Conservation (phyloP, 1,140 invertebrate species). For the Rhynchophorus ferrugineus region DNA sequence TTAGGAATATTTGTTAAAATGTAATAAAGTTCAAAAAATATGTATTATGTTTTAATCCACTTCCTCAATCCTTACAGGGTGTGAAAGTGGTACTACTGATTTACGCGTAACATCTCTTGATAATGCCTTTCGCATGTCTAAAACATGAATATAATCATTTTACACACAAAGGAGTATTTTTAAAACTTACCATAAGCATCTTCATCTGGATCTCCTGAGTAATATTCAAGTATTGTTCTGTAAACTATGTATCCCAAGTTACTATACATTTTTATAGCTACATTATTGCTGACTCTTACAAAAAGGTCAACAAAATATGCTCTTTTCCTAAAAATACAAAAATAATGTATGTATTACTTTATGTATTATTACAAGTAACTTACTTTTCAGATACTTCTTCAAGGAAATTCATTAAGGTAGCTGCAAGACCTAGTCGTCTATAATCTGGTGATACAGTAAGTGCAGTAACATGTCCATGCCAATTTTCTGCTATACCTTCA, state of each 20-base stretch:
- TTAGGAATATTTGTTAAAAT: too few relatives aligned
- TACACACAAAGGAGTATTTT: conserved; percentile 5
- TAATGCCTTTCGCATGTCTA: conserved; percentile 97
- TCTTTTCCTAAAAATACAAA: conserved; percentile 66
- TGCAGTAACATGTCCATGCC: conserved; percentile 99
- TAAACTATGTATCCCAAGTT: conserved; percentile 96
- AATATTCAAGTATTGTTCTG: conserved; percentile 93
- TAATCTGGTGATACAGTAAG: conserved; percentile 94
- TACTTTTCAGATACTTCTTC: conserved; percentile 96
- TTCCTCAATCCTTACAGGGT: conserved; percentile 93
- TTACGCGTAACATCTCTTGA: conserved; percentile 87
- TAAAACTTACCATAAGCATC: conserved; percentile 85
- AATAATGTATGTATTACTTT: conserved; percentile 3
- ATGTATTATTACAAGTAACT: conserved; percentile 1
- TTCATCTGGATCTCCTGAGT: conserved; percentile 94
- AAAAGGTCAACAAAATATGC: conserved; percentile 99
- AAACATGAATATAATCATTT: conserved; percentile 2
- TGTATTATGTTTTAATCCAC: conserved; percentile 82
- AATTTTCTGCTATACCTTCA: conserved; percentile 89
- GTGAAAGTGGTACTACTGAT: conserved; percentile 85
- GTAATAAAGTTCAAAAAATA: too few relatives aligned
- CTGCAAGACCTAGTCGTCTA: conserved; percentile 83
- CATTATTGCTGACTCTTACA: conserved; percentile 94
- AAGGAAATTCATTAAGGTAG: conserved; percentile 88
- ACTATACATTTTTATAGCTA: conserved; percentile 97